Evolutionary conservation across 2,888 invertebrate genomes (phyloP), one percentile per base, ranked within the genome.

Genomic region (Drosophila algonquin): DNA sequence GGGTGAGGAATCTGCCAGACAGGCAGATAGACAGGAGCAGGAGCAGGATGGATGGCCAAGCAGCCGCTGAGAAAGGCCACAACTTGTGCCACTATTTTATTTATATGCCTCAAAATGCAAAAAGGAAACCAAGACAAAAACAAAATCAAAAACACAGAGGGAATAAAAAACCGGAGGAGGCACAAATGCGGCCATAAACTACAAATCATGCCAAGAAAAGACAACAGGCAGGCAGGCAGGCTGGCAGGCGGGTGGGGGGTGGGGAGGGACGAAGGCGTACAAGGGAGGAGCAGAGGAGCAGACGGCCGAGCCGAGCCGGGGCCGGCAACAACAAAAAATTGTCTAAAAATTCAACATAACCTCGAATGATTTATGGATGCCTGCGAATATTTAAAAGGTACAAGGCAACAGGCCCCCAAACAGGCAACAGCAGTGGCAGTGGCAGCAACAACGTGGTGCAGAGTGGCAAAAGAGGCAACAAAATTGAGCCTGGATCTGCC

Each of bases 291-390:
- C 12, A n/a, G 50, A 24, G 46, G 14, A 55, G 54, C 65, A 79
- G 77, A 71, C 65, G 67, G 73, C 67, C 60, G 53, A 48, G 27
- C 7, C 56, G 24, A 4, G 24, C 24, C 24, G 24, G 18, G 46
- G 35, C 21, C 35, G 30, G 24, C 32, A 40, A 73, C 82, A 80
- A 74, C 73, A 82, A 69, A 80, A 83, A 85, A 82, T 78, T 81
- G 86, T 87, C 88, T 85, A 86, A 89, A 90, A 90, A 89, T 88
- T 82, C 90, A 90, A 90, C 90, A 90, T 90, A 90, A 90, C 90
- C 87, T 90, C 87, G 80, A 90, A 90, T 90, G 90, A 90, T 90
- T 90, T 90, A 90, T 90, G 83, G 89, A 88, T 81, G 88, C 82
- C 80, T 89, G 89, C 85, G 87, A 86, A 90, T 83, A 90, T 90